Evolutionary conservation across 2,888 invertebrate genomes (phyloP), one percentile per base, ranked within the genome.

Genomic region (Cheilosia scutellata): DNA sequence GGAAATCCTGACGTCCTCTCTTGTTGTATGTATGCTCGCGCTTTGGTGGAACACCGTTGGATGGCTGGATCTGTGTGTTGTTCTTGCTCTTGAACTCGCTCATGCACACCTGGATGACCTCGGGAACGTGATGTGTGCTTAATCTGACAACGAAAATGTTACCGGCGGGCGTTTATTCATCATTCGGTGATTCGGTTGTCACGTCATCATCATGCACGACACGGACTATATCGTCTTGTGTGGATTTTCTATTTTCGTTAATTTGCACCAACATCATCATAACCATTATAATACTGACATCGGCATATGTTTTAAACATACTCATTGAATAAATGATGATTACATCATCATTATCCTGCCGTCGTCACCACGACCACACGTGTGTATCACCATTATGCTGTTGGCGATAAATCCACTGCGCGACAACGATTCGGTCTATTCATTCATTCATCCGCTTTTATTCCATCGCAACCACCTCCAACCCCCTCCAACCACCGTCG

Each of bases 141-240:
- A 80, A 86, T 80, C 65, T 80, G 80, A 80, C 75, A 76, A 80
- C 80, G 65, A 80, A 86, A 86, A 86, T 86, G 57, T 60, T 60
- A 44, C 44, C 33, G 63, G 29, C 51, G 27, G 51, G 20, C 79
- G 47, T 65, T 66, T 37, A 16, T 11, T 29, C n/a, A 77, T 29
- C n/a, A 77, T 47, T 71, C 29, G 58, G 25, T 65, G 65, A 65
- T 77, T 66, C 72, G 78, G 68, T 57, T 68, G 49, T 72, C 62
- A 71, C 47, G 42, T 74, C 66, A 72, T 16, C 66, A 49, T 33
- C 68, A 57, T 42, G n/a, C 6, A n/a, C n/a, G 5, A 5, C 40
- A 37, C 33, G 58, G 51, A 33, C 44, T 16, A 51, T 40, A 51
- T 20, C 44, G 2, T 53, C 40, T 66, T 57, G 13, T 37, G 27